Evolutionary conservation across 2,797 vertebrate genomes (phyloP), one percentile per base, ranked within the genome.

Genomic region (Malurus splendens): DNA sequence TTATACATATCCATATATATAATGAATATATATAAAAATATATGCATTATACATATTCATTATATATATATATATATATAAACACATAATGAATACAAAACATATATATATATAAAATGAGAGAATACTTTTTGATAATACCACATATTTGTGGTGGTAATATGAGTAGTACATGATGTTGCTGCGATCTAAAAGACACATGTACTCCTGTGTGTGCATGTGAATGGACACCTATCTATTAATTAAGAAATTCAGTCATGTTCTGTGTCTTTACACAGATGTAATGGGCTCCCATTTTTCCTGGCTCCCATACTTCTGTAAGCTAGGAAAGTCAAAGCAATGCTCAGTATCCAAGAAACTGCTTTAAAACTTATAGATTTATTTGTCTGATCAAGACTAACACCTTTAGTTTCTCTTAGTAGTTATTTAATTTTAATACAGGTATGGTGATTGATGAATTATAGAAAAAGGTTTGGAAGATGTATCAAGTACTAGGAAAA

Each of bases 101-200:
- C 14, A 10, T 36, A 56, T 27, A 14, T n/a, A 1, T 42, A 30
- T 55, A 28, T 28, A 11, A 2, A 24, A 0, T 19, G 18, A 38
- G 5, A 70, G 15, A 38, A 22, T 16, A 39, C 20, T 28, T 19
- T 3, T 51, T 13, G 18, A 14, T 16, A 4, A 4, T 24, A 17
- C 42, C 44, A 14, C 1, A 13, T 18, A n/a, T 42, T 42, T 33
- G 18, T 3, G 1, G 39, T 36, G 0, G 0, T 36, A 45, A 16
- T 12, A 24, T 14, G 20, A 51, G 30, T 14, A 45, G 23, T 18
- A 19, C 25, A 13, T 0, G 1, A 24, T 14, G 44, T 22, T 27
- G 30, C 27, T 2, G 1, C 19, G 24, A 44, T 28, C 20, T 22
- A 17, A 55, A 23, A 44, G 14, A 28, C 0, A 3, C 17, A 5